Evolutionary conservation across 2,797 vertebrate species (phyloP).

Genomic region (Lutra lutra): DNA sequence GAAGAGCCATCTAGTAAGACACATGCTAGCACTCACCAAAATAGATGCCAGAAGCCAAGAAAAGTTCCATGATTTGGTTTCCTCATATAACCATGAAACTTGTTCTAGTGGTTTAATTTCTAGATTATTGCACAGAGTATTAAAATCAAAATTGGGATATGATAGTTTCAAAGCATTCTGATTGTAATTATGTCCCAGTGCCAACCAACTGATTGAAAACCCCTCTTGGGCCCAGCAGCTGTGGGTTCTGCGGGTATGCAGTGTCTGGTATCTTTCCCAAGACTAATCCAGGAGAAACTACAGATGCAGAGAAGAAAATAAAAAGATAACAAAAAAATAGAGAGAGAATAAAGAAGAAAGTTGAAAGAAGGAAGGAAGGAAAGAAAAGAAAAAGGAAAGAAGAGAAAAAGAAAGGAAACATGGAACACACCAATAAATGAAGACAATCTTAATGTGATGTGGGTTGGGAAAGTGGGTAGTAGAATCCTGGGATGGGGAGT

Average conservation of each 20-base stretch:
- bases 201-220: neutral
- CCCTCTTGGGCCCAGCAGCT: neutral
- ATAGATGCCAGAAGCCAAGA: neutral
- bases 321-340: neutral
- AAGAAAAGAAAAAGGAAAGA: neutral
- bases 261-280: neutral
- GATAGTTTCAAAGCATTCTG: neutral
- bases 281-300: neutral
- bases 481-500: neutral
- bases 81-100: neutral
- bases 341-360: neutral
- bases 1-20: neutral
- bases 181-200: neutral
- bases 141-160: neutral
- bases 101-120: neutral
- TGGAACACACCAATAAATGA: neutral
- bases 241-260: neutral
- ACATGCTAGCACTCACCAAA: neutral
- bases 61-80: neutral
- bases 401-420: neutral
- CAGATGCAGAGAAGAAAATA: neutral
- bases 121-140: neutral
- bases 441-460: neutral
- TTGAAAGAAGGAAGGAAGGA: neutral
- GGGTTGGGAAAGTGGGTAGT: neutral